These are phyloP conservation scores for Enteromius trimaculatus DNA, from an alignment of 2,797 vertebrate species.

Conservation along the genomic window DNA sequence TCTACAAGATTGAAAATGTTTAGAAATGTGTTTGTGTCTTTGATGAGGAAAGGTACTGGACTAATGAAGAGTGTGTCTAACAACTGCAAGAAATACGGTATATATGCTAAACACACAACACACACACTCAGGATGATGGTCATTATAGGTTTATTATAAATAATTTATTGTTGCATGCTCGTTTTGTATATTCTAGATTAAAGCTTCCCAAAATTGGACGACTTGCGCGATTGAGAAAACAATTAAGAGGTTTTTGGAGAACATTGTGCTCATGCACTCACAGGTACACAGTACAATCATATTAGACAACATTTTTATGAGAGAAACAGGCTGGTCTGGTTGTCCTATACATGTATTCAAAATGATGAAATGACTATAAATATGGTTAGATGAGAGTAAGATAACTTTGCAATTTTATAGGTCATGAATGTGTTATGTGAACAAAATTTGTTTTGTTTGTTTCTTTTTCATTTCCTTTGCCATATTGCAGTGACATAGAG, in stretches of 20 bases:
- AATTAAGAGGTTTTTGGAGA: neutral
- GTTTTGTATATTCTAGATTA: constrained; percentile 2
- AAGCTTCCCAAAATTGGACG: neutral
- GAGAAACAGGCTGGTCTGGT: neutral
- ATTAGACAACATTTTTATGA: too few species aligned
- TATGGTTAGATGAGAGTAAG: neutral
- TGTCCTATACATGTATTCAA: neutral
- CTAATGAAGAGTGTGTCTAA: neutral
- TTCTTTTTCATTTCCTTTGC: too few species aligned
- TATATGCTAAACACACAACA: neutral
- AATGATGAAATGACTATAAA: neutral
- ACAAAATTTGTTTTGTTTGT: neutral
- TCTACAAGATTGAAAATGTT: neutral
- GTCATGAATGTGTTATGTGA: neutral
- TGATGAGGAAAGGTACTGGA: neutral
- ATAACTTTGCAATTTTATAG: neutral
- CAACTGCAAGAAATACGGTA: constrained; percentile 3
- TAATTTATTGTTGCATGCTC: neutral
- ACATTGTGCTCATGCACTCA: neutral
- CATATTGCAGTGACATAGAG: neutral
- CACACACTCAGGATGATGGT: neutral
- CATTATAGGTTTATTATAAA: neutral
- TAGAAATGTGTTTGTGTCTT: neutral
- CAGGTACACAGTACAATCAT: neutral
- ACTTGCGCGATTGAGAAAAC: neutral